Evolutionary conservation across 2,888 invertebrate genomes (phyloP).

Genomic region (Ophraella communa): DNA sequence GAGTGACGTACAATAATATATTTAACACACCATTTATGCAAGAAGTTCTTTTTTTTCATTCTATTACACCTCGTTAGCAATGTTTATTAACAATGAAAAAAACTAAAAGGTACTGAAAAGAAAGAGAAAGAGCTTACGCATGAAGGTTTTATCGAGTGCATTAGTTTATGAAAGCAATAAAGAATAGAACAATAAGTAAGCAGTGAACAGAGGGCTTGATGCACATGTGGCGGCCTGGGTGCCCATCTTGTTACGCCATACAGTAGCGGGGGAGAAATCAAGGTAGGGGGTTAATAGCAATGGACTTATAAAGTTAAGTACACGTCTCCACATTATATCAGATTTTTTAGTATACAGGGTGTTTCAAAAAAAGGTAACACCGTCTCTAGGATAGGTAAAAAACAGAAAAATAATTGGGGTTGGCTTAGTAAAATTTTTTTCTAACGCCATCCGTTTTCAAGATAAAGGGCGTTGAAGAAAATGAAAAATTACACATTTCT

Average conservation of each 20-base stretch:
- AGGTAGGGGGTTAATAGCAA: neutral
- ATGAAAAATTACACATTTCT: too few relatives aligned
- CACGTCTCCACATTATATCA: too few relatives aligned
- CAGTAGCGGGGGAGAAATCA: slow-evolving; percentile 1
- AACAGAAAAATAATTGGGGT: too few relatives aligned
- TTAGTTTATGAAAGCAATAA: slow-evolving; percentile 48
- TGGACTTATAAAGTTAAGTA: neutral
- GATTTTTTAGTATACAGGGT: too few relatives aligned
- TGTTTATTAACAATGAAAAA: slow-evolving; percentile 19
- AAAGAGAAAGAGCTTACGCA: slow-evolving; percentile 33
- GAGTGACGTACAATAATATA: neutral
- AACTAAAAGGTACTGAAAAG: neutral
- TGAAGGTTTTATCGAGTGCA: slow-evolving; percentile 43
- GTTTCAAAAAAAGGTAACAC: too few relatives aligned
- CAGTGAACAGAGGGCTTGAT: slow-evolving; percentile 12
- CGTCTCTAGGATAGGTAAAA: too few relatives aligned
- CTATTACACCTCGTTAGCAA: slow-evolving; percentile 28
- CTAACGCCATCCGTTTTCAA: too few relatives aligned
- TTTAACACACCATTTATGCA: slow-evolving; percentile 13
- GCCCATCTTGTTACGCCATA: slow-evolving; percentile 1
- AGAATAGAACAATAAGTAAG: slow-evolving; percentile 43
- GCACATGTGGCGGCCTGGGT: slow-evolving; percentile 14
- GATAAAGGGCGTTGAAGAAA: too few relatives aligned
- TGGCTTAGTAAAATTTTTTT: too few relatives aligned
- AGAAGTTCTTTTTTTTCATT: slow-evolving; percentile 7